phyloP scores from a whole-genome alignment of 2,888 invertebrate species.

The Limnephilus rhombicus region DNA sequence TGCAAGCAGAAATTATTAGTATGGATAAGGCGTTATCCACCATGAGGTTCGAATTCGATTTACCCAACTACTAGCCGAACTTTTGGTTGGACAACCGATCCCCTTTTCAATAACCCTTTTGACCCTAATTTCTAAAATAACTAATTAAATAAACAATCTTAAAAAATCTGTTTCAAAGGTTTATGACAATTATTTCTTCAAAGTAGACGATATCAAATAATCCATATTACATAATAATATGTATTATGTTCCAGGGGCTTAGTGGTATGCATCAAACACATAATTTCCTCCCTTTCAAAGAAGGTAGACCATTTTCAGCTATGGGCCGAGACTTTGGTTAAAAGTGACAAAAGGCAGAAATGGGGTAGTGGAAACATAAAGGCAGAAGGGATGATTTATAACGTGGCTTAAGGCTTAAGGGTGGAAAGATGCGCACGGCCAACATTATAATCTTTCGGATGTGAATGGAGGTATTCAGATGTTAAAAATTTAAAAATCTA shows the following conservation, averaged over 20 bases:
- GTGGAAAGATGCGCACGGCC: not conserved
- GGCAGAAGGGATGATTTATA: constrained; percentile 22
- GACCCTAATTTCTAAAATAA: too few species aligned
- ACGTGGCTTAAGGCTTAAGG: constrained; percentile 2
- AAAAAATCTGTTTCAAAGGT: too few species aligned
- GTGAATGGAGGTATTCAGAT: not conserved
- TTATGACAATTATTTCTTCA: not conserved
- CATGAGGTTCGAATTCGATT: too few species aligned
- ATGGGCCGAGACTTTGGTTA: not conserved
- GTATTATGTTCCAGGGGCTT: not conserved
- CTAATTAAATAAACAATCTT: too few species aligned
- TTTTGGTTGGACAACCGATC: too few species aligned
- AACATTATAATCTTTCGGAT: not conserved
- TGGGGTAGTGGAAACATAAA: not conserved
- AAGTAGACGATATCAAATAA: not conserved
- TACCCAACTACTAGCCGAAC: too few species aligned
- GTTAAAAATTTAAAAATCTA: not conserved
- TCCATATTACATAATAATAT: not conserved
- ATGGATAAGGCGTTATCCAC: too few species aligned
- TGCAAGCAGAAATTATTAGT: too few species aligned
- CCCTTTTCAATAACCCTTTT: too few species aligned
- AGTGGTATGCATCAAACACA: not conserved
- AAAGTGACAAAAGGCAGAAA: constrained; percentile 23
- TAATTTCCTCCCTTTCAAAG: not conserved
- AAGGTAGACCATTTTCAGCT: not conserved